Evolutionary conservation across 1,140 invertebrate species (phyloP), one percentile per base, ranked within the genome.

Genomic region (Tetranychus cinnabarinus): DNA sequence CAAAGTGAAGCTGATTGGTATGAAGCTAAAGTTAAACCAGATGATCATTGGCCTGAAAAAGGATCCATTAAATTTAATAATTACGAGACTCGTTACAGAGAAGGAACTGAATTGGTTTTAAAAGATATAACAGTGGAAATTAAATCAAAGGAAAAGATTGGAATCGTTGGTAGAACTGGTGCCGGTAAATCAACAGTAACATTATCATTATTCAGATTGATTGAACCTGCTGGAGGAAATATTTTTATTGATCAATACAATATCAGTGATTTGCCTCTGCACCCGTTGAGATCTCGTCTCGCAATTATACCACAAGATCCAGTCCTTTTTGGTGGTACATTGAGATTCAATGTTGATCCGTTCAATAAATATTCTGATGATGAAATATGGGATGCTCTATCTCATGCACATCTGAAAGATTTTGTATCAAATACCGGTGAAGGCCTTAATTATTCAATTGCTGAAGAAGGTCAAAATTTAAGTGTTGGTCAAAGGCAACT

Each of bases 201-300:
- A 0, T 66, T 78, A 15, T 74, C 74, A 6, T 65, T 79, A 36
- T 80, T 79, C 63, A 69, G 78, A 61, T 71, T 80, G 36, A 72
- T 79, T 61, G 77, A 79, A 66, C 60, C 76, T 2, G 66, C 64
- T 13, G 58, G 52, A 15, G 91, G 91, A 12, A 74, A 75, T 56
- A 97, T 98, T 63, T 68, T 81, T n/a, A 92, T 98, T 62, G 95
- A 98, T 74, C 84, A 81, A 48, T 70, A 88, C 13, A 82, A 95
- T 70, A 91, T 97, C 65, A 74, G 82, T 1, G 78, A 79, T 10
- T 76, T 98, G 64, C 90, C 90, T 42, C 78, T 98, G 5, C 88
- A 96, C 71, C 81, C 87, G 65, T 72, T 98, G 34, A 77, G 93
- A 77, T 73, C 73, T 23, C 70, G 84, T 65, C 76, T 97, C 33